Base-by-base conservation (phyloP, 2,113 vertebrate genomes). In the Cacatua alba region DNA sequence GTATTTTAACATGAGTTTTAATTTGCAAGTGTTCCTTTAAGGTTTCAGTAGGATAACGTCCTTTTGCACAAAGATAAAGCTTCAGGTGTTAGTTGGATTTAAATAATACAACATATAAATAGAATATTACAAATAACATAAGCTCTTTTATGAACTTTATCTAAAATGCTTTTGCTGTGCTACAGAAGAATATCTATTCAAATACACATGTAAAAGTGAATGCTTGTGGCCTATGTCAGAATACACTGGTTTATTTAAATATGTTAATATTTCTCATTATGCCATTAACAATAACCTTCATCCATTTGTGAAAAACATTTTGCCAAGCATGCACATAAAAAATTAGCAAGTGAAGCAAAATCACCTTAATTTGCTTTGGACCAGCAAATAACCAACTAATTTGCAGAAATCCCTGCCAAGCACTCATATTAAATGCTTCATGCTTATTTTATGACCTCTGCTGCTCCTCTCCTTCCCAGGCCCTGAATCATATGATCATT, bases 401-500 rank as follows among this genome's bases (percentile, higher is more conserved):
- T 98, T 99, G 99, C 98, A 98, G 98, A 99, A 98, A 98, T 98
- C 97, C 98, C 98, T 98, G 99, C 98, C 98, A 97, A 98, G 98
- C 98, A 97, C 98, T 98, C 98, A 98, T 99, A 99, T 99, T 99
- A 99, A 99, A 99, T 98, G 98, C 98, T 98, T 98, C 98, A 98
- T 98, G 99, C 98, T 99, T 98, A 99, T 99, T 99, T 98, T 98
- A 98, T 99, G 99, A 99, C 99, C 99, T 99, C 98, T 98, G 98
- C 98, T 99, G 98, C 98, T 98, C 98, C 98, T 98, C 98, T 98
- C 98, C 97, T 98, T 98, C 97, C 98, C 94, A 96, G 97, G 98
- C 99, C 98, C 98, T 98, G 98, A 99, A 99, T 99, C 99, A 99
- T 98, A 99, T 98, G 99, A 99, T 99, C 99, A 99, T 99, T 99